Conservation (phyloP, 2,888 invertebrate genomes). For the Tetheella fluctuosa region DNA sequence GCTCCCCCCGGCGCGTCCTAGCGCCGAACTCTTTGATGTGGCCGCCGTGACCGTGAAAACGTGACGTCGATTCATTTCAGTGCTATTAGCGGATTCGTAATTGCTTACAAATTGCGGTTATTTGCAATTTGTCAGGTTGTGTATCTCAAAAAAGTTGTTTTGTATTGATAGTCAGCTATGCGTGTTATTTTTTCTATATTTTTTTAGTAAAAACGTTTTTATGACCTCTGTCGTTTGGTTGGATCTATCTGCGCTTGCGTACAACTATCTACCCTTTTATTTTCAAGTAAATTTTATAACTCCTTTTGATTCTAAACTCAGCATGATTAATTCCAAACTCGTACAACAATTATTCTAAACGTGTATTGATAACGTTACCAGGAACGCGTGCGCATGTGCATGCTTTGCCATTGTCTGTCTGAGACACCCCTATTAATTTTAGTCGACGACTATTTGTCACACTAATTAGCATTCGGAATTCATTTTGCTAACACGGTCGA, state of each 20-base stretch:
- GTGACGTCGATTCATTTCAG: slow-evolving; percentile 71
- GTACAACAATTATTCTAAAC: slow-evolving; percentile 13
- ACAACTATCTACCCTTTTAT: too few relatives aligned
- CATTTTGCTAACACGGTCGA: slow-evolving; percentile 41
- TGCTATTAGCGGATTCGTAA: slow-evolving; percentile 68
- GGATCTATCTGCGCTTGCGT: too few relatives aligned
- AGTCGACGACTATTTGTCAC: slow-evolving; percentile 44
- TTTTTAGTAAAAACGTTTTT: too few relatives aligned
- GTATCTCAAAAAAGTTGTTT: not conserved
- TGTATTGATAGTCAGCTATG: not conserved
- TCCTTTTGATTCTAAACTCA: slow-evolving; percentile 14
- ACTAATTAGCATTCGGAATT: slow-evolving; percentile 58
- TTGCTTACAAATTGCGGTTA: slow-evolving; percentile 57
- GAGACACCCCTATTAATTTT: slow-evolving; percentile 44
- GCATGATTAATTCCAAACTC: slow-evolving; percentile 6
- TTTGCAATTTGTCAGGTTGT: slow-evolving; percentile 25
- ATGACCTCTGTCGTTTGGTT: too few relatives aligned
- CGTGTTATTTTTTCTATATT: too few relatives aligned
- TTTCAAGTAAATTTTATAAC: not conserved
- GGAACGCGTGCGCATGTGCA: slow-evolving; percentile 24
- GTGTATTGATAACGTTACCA: slow-evolving; percentile 18
- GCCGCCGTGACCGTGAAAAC: slow-evolving; percentile 78
- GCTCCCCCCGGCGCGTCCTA: slow-evolving; percentile 29
- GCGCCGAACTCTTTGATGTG: slow-evolving; percentile 78
- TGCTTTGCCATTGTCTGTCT: slow-evolving; percentile 46